These are phyloP conservation scores for Euplexia lucipara DNA, from an alignment of 2,888 invertebrate species.

Conservation along the genomic window DNA sequence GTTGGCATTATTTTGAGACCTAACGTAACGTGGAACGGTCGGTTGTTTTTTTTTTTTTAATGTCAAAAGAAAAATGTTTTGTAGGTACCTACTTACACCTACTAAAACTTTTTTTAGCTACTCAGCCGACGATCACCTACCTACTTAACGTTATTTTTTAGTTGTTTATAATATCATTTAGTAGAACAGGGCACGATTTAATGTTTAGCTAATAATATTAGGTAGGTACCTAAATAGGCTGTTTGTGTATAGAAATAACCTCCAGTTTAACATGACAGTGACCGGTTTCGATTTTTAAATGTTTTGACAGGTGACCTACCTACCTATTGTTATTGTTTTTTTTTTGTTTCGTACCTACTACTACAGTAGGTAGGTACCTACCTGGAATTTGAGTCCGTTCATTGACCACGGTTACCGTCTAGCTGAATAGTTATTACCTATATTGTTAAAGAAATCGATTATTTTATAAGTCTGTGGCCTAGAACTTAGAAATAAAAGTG, in stretches of 20 bases:
- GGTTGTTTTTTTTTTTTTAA: no score
- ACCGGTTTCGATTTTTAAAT: conserved; percentile 21
- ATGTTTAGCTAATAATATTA: conserved; percentile 16
- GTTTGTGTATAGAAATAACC: conserved; percentile 37
- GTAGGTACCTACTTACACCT: no score
- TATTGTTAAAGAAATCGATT: conserved; percentile 14
- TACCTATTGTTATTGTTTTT: no score
- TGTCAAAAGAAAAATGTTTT: no score
- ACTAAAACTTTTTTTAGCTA: conserved; percentile 48
- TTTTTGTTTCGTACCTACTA: no score
- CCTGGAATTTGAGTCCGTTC: no score
- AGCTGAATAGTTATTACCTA: neutral
- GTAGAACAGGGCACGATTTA: conserved; percentile 14
- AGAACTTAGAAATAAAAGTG: conserved; percentile 30
- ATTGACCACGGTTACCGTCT: neutral
- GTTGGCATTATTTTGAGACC: no score
- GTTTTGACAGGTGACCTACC: neutral
- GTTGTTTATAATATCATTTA: conserved; percentile 12
- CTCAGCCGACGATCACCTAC: conserved; percentile 3
- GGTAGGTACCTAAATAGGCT: neutral
- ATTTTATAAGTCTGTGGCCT: conserved; percentile 18
- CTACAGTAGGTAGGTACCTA: no score
- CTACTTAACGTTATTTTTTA: conserved; percentile 3
- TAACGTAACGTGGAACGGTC: no score
- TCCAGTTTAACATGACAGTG: conserved; percentile 8